phyloP scores from a whole-genome alignment of 2,797 vertebrate genomes.

The Urosaurus nigricauda region DNA sequence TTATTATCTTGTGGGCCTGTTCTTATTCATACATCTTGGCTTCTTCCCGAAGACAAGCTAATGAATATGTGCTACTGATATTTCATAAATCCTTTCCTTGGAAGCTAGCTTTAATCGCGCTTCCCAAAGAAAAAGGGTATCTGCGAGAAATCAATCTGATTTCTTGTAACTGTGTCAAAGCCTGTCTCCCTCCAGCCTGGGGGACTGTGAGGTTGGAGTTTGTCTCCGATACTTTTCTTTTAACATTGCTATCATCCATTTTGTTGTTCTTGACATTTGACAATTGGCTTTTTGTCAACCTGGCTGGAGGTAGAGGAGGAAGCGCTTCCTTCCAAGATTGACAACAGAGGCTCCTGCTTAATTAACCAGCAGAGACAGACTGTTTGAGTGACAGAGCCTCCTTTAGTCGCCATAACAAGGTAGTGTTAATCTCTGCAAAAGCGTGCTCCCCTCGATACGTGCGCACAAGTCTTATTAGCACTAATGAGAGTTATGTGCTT shows the following conservation, averaged over 20 bases:
- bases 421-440: slow-evolving; percentile 70
- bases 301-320: slow-evolving; percentile 39
- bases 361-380: slow-evolving; percentile 67
- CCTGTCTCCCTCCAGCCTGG: slow-evolving; percentile 33
- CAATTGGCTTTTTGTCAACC: slow-evolving; percentile 55
- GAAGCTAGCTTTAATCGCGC: slow-evolving; percentile 14
- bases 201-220: slow-evolving; percentile 29
- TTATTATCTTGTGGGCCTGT: slow-evolving; percentile 38
- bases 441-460: slow-evolving; percentile 56
- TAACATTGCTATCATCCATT: slow-evolving; percentile 29
- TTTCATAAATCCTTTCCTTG: slow-evolving; percentile 18
- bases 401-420: slow-evolving; percentile 59
- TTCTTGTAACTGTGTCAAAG: slow-evolving; percentile 57
- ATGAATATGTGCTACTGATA: slow-evolving; percentile 22
- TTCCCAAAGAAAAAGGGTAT: slow-evolving; percentile 50
- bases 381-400: slow-evolving; percentile 65
- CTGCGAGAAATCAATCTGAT: slow-evolving; percentile 53
- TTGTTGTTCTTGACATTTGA: slow-evolving; percentile 56
- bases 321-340: slow-evolving; percentile 54
- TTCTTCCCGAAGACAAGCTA: slow-evolving; percentile 38
- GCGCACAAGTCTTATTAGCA: slow-evolving; percentile 58
- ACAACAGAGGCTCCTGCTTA: slow-evolving; percentile 66
- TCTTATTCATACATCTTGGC: neutral
- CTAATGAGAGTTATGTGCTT: slow-evolving; percentile 69
- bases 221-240: slow-evolving; percentile 28